A percentile compares a stretch with the other conserved stretches of the same genome.
phyloP scores from a whole-genome alignment of 1,140 invertebrate genomes.

The Delia radicum region DNA sequence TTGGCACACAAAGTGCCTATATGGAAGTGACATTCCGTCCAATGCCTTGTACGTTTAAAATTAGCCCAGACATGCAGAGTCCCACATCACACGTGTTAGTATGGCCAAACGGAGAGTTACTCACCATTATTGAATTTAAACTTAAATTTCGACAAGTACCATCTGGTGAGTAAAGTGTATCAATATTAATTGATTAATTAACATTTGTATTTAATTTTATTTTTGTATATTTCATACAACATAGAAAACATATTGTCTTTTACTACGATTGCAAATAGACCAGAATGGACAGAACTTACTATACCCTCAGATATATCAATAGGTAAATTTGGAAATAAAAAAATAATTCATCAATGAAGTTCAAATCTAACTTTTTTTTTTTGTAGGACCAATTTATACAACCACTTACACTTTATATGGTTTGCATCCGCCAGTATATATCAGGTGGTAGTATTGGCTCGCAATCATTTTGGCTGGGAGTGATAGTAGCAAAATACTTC shows the following conservation, averaged over 20 bases:
- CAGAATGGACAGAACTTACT: constrained; percentile 65
- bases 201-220: not conserved
- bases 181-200: constrained; percentile 18
- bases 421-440: constrained; percentile 65
- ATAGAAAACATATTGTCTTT: constrained; percentile 17
- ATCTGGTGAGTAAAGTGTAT: constrained; percentile 34
- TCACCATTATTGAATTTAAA: constrained; percentile 67
- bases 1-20: constrained; percentile 61
- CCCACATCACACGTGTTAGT: constrained; percentile 63
- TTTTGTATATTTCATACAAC: not conserved
- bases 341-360: not conserved
- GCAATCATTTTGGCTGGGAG: constrained; percentile 73
- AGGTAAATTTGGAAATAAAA: constrained; percentile 32
- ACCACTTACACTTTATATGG: constrained; percentile 67
- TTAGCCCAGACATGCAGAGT: constrained; percentile 52
- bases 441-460: constrained; percentile 66
- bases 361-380: not conserved
- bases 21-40: constrained; percentile 61
- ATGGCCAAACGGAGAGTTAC: constrained; percentile 73
- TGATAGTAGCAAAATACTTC: constrained; percentile 63
- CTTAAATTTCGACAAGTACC: constrained; percentile 62
- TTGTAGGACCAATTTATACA: constrained; percentile 63
- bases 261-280: constrained; percentile 7
- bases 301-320: constrained; percentile 63
- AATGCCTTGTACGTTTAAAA: constrained; percentile 65